Conservation (phyloP, 2,888 invertebrate genomes). For the Tanypteryx hageni region DNA sequence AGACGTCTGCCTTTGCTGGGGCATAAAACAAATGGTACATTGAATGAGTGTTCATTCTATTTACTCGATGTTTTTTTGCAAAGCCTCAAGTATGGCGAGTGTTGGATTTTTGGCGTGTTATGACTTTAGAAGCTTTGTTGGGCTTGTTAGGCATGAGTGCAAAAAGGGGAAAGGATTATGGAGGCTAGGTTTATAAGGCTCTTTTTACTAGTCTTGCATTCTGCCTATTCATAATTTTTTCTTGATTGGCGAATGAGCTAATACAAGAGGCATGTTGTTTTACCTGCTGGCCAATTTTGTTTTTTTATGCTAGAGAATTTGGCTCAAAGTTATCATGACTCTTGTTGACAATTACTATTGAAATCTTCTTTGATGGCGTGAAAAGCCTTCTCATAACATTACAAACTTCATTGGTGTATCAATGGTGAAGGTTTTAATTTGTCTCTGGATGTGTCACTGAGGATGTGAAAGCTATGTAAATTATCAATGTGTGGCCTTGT, state of each 20-base stretch:
- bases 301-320: conserved; percentile 62
- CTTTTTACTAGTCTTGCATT: conserved; percentile 64
- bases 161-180: conserved; percentile 46
- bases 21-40: conserved; percentile 44
- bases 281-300: conserved; percentile 62
- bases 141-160: conserved; percentile 45
- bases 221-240: conserved; percentile 62
- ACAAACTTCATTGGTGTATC: conserved; percentile 39
- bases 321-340: conserved; percentile 47
- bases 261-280: conserved; percentile 46
- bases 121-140: conserved; percentile 46
- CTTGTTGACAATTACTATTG: conserved; percentile 62
- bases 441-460: conserved; percentile 45
- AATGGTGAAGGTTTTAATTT: conserved; percentile 55
- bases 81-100: conserved; percentile 45
- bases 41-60: conserved; percentile 27
- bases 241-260: conserved; percentile 48
- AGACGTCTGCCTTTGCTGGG: neutral
- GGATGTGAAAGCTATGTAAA: conserved; percentile 51
- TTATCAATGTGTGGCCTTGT: conserved; percentile 59
- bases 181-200: conserved; percentile 55
- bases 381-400: conserved; percentile 60
- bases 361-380: conserved; percentile 51
- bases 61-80: conserved; percentile 33
- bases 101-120: conserved; percentile 58